phyloP scores from a whole-genome alignment of 1,140 invertebrate species.

The Papilio aristodemus region DNA sequence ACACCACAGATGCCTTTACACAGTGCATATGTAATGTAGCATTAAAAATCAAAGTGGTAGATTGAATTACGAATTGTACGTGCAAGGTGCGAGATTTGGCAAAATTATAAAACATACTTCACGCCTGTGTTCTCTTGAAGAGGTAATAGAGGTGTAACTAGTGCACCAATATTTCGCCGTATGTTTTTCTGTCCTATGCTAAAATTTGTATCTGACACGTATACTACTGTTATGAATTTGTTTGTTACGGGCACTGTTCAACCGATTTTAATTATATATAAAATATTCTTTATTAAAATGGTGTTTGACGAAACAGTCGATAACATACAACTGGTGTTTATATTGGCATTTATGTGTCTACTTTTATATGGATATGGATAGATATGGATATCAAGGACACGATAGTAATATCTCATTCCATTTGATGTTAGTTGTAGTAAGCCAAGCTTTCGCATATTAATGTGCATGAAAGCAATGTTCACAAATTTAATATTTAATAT shows the following conservation, averaged over 20 bases:
- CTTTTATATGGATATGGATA: neutral
- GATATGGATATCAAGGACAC: neutral
- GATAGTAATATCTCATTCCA: slow-evolving; percentile 1
- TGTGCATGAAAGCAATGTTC: neutral
- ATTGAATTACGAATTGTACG: neutral
- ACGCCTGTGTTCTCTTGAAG: no score
- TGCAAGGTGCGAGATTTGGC: no score
- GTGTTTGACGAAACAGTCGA: neutral
- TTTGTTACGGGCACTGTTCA: no score
- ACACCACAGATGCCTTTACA: neutral
- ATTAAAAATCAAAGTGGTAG: neutral
- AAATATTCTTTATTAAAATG: neutral
- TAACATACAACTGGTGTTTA: neutral
- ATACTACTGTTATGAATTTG: no score
- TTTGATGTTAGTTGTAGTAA: neutral
- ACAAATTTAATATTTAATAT: slow-evolving; percentile 4
- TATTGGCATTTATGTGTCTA: neutral
- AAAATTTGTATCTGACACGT: no score
- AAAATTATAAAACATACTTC: no score
- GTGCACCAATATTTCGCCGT: no score
- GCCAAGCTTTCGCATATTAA: slow-evolving; percentile 2
- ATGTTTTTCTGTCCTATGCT: no score
- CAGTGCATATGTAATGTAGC: neutral
- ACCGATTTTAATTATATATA: no score
- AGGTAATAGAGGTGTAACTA: no score